Base-by-base conservation (phyloP, 2,797 vertebrate genomes). In the Dromococcyx pavoninus region DNA sequence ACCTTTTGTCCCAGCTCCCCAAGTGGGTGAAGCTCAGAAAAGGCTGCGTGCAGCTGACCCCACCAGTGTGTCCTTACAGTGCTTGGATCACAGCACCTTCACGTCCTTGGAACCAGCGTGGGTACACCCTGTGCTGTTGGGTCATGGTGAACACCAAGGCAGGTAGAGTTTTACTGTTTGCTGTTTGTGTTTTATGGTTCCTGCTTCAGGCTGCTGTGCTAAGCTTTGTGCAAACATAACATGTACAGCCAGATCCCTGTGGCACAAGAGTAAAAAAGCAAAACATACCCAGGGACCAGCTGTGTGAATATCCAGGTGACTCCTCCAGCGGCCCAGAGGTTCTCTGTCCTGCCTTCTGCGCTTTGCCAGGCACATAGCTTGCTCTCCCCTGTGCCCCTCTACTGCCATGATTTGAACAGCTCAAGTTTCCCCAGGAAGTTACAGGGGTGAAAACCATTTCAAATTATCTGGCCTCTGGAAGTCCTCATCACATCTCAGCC, bases 61-160 rank as follows among this genome's bases (percentile, higher is more conserved):
- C 41, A 19, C 17, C n/a, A 60, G 16, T 0, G 1, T 3, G 21
- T 33, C 50, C 56, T 44, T 71, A 37, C 1, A 0, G 16, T 37
- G 28, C 37, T 32, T 41, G 30, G 21, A 13, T 21, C 65, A 50
- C 78, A 50, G 39, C 35, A 69, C 10, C 60, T 44, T 30, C 4
- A 1, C 0, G 0, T 44, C 51, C 69, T 65, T 2, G 4, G 58
- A 61, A 51, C 33, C 61, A 32, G 37, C 0, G 0, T 17, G 53
- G n/a, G 17, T 43, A 21, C 58, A 24, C 21, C 30, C 41, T 2
- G 10, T 9, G 3, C 27, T 30, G 77, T 43, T 18, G 71, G 35
- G 32, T 43, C 46, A 58, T 5, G 48, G 41, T 0, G 1, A 69
- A 30, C 0, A 0, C n/a, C 0, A 1, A 88, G 79, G 46, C 37